These are phyloP conservation scores for Aphelenchoides fujianensis DNA, from an alignment of 1,140 invertebrate species.

Conservation along the genomic window DNA sequence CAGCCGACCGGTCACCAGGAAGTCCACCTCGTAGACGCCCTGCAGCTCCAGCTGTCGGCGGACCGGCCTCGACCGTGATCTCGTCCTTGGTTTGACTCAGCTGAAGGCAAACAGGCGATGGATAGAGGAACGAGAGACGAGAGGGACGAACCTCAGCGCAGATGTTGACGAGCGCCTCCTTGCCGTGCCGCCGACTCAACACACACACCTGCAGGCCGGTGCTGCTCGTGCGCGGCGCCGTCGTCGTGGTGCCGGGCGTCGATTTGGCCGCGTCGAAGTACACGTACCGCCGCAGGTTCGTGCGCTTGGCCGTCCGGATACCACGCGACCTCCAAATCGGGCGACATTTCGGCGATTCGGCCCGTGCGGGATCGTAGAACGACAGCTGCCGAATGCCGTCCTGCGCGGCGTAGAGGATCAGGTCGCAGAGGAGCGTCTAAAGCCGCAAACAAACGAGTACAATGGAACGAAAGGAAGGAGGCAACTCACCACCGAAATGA, in stretches of 20 bases:
- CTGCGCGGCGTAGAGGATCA: slow-evolving; percentile 21
- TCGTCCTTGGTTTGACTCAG: neutral
- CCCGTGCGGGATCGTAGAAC: slow-evolving; percentile 31
- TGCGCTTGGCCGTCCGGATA: neutral
- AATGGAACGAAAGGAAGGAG: slow-evolving; percentile 6
- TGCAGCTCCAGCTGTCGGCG: neutral
- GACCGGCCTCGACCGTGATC: slow-evolving; percentile 10
- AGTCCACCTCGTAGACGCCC: slow-evolving; percentile 28
- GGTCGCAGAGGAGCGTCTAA: slow-evolving; percentile 23
- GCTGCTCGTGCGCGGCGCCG: neutral
- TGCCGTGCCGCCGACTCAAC: slow-evolving; percentile 25
- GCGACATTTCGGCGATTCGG: too few relatives aligned
- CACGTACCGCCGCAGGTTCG: neutral
- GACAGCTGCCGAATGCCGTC: slow-evolving; percentile 28
- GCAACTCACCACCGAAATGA: neutral
- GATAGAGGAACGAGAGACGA: neutral
- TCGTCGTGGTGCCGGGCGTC: neutral
- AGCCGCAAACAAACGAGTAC: too few relatives aligned
- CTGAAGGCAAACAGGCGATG: slow-evolving; percentile 2
- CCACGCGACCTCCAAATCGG: too few relatives aligned
- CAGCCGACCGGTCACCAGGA: slow-evolving; percentile 31
- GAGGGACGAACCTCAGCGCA: slow-evolving; percentile 15
- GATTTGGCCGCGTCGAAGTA: neutral
- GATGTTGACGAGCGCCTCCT: slow-evolving; percentile 1
- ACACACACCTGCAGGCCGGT: slow-evolving; percentile 11